A percentile compares a stretch with the other conserved stretches of the same genome.
Conservation (phyloP, 2,888 invertebrate species). For the Enchytraeus crypticus region DNA sequence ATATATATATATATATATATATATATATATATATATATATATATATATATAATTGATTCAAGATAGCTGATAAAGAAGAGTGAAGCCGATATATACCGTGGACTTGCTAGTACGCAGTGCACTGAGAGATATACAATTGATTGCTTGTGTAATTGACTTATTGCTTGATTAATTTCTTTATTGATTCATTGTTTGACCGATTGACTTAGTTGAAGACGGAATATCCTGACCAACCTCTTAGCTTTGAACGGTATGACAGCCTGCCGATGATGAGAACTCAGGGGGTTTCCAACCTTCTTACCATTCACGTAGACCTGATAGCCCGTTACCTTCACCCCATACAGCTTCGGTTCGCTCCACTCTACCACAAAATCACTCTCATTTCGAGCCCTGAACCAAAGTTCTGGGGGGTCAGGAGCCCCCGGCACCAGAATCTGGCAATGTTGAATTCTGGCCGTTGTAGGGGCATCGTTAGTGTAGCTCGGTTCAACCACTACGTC, state of each 20-base stretch:
- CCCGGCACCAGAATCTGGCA: constrained; percentile 46
- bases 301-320: constrained; percentile 46
- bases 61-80: too few relatives aligned
- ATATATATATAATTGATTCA: too few relatives aligned
- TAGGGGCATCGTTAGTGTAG: constrained; percentile 36
- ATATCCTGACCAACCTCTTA: constrained; percentile 40
- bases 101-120: too few relatives aligned
- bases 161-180: too few relatives aligned
- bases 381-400: constrained; percentile 39
- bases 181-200: too few relatives aligned
- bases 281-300: constrained; percentile 43
- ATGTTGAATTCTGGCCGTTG: constrained; percentile 33
- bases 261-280: constrained; percentile 42
- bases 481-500: constrained; percentile 41
- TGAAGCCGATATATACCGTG: too few relatives aligned
- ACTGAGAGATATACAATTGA: too few relatives aligned
- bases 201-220: too few relatives aligned
- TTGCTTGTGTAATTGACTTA: too few relatives aligned
- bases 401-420: constrained; percentile 45
- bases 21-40: too few relatives aligned
- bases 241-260: constrained; percentile 46
- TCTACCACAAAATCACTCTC: constrained; percentile 45
- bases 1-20: too few relatives aligned
- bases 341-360: constrained; percentile 47
- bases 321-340: constrained; percentile 41